phyloP scores from a whole-genome alignment of 1,140 invertebrate genomes.

The Diprion similis region DNA sequence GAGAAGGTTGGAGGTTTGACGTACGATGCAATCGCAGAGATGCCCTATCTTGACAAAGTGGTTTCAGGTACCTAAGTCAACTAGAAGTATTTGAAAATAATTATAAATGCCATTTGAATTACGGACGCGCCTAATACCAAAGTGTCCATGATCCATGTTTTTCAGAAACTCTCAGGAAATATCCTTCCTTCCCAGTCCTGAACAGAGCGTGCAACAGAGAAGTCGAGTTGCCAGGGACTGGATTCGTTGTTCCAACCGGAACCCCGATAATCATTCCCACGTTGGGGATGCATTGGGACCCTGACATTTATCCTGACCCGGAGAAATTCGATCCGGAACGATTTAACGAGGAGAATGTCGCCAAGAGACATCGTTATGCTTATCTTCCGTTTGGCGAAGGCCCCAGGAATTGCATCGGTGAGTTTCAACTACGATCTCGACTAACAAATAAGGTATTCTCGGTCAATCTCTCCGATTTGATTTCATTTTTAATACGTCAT shows the following conservation, averaged over 20 bases:
- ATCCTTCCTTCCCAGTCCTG: conserved; percentile 62
- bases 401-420: conserved; percentile 63
- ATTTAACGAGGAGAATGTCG: conserved; percentile 63
- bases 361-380: conserved; percentile 44
- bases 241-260: conserved; percentile 56
- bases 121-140: not conserved
- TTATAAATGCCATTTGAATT: not conserved
- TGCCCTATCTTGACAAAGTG: conserved; percentile 38
- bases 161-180: conserved; percentile 64
- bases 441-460: too few species aligned
- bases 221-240: conserved; percentile 59
- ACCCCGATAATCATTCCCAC: conserved; percentile 60
- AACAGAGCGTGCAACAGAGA: conserved; percentile 59
- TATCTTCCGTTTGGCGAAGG: conserved; percentile 67
- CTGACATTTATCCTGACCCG: conserved; percentile 68
- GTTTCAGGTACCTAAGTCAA: conserved; percentile 37
- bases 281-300: conserved; percentile 69
- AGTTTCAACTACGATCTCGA: conserved; percentile 18
- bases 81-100: not conserved
- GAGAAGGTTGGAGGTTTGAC: conserved; percentile 27
- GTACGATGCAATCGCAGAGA: conserved; percentile 23
- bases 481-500: too few species aligned
- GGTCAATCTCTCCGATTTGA: too few species aligned
- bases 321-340: conserved; percentile 72
- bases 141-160: conserved; percentile 4